Conservation (phyloP, 2,797 vertebrate species). For the Anolis apletophallus region DNA sequence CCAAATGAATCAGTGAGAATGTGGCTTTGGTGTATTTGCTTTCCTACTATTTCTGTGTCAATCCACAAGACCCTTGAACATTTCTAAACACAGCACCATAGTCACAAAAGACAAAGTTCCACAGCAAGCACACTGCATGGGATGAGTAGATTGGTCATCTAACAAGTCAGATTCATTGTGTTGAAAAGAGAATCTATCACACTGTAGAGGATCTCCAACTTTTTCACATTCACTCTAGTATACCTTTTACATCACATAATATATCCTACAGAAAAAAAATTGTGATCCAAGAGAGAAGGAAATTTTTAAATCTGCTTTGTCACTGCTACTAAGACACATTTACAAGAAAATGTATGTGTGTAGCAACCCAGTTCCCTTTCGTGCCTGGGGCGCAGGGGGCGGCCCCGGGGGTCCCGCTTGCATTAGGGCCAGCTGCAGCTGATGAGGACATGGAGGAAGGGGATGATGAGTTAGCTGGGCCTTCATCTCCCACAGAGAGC, state of each 20-base stretch:
- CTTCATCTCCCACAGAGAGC: no score
- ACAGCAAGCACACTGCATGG: background rate
- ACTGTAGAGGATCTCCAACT: background rate
- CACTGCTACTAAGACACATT: background rate
- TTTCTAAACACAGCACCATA: background rate
- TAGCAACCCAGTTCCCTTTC: no score
- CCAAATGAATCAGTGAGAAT: background rate
- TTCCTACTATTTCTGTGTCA: background rate
- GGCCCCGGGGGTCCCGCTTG: no score
- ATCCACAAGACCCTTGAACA: background rate
- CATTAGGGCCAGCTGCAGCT: no score
- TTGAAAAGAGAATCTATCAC: background rate
- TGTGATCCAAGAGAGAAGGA: background rate
- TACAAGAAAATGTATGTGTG: background rate
- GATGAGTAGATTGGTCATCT: rapidly evolving
- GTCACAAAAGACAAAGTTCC: background rate
- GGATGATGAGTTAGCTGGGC: no score
- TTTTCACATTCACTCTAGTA: background rate
- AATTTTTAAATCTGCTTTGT: background rate
- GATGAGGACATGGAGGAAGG: no score
- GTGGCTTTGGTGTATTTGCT: background rate
- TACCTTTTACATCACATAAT: background rate
- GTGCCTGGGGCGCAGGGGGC: no score
- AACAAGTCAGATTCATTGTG: slow-evolving; percentile 13
- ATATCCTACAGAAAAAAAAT: background rate